phyloP scores from a whole-genome alignment of 2,113 vertebrate species.

The Elephas maximus region DNA sequence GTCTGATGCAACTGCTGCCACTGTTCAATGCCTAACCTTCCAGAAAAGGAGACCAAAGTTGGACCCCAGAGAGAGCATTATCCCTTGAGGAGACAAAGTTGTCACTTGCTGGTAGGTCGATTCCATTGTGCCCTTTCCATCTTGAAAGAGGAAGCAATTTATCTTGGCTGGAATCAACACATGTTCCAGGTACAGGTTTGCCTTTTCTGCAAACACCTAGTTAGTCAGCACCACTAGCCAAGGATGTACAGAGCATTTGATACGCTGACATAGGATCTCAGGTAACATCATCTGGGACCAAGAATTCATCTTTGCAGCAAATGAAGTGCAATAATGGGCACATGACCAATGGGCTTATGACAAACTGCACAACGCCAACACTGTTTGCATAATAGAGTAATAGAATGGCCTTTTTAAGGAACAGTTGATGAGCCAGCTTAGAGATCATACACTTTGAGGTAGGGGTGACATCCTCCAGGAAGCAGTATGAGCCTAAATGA shows the following conservation, averaged over 20 bases:
- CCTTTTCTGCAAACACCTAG: neutral
- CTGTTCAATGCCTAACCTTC: neutral
- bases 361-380: neutral
- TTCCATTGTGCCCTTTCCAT: neutral
- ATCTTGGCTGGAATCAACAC: neutral
- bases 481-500: neutral
- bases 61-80: neutral
- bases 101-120: neutral
- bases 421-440: neutral
- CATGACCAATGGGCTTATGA: neutral
- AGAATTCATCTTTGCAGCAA: neutral
- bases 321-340: neutral
- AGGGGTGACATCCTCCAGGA: neutral
- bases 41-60: neutral
- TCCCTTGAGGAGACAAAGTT: neutral
- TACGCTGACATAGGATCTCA: neutral
- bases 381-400: neutral
- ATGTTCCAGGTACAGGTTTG: neutral
- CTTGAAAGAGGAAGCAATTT: conserved; percentile 18
- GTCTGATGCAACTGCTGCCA: neutral
- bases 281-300: neutral
- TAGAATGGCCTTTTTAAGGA: neutral
- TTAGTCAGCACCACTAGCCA: neutral
- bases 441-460: neutral
- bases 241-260: neutral